phyloP scores from a whole-genome alignment of 2,888 invertebrate species.

The Drosophila paranaensis region DNA sequence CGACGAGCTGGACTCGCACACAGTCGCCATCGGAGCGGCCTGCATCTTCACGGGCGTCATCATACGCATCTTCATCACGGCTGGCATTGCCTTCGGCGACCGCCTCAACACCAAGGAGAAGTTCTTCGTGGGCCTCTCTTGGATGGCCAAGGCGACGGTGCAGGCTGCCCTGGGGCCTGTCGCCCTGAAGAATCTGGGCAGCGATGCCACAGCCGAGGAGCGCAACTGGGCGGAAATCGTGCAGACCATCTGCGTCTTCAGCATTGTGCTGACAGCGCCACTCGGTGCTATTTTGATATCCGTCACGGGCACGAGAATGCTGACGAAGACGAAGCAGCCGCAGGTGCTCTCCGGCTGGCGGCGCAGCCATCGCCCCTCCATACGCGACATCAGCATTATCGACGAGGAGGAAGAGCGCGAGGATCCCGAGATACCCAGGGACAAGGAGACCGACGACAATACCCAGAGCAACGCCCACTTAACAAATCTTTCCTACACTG shows the following conservation, averaged over 20 bases:
- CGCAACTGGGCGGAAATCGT: conserved; percentile 89
- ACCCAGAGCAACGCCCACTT: conserved; percentile 82
- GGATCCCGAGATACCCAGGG: conserved; percentile 83
- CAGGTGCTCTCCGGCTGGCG: conserved; percentile 90
- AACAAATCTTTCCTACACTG: conserved; percentile 62
- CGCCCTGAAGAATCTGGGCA: conserved; percentile 88
- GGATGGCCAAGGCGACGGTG: conserved; percentile 99
- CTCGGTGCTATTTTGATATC: conserved; percentile 93
- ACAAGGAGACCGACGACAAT: conserved; percentile 82
- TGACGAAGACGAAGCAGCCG: conserved; percentile 91
- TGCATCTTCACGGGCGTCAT: conserved; percentile 89
- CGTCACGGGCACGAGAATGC: conserved; percentile 90
- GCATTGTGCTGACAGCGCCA: conserved; percentile 93
- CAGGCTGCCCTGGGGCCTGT: conserved; percentile 95
- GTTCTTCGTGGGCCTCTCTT: conserved; percentile 94
- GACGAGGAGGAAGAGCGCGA: conserved; percentile 92
- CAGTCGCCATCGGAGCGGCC: conserved; percentile 89
- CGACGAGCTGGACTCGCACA: conserved; percentile 88
- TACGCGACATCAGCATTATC: conserved; percentile 94
- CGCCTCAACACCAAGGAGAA: conserved; percentile 95
- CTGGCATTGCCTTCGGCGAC: conserved; percentile 90
- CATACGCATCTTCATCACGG: conserved; percentile 89
- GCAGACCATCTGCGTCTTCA: conserved; percentile 91
- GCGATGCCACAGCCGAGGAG: conserved; percentile 85
- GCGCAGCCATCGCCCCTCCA: conserved; percentile 92